Evolutionary conservation across 2,888 invertebrate genomes (phyloP), one percentile per base, ranked within the genome.

Genomic region (Apotomis capreana): DNA sequence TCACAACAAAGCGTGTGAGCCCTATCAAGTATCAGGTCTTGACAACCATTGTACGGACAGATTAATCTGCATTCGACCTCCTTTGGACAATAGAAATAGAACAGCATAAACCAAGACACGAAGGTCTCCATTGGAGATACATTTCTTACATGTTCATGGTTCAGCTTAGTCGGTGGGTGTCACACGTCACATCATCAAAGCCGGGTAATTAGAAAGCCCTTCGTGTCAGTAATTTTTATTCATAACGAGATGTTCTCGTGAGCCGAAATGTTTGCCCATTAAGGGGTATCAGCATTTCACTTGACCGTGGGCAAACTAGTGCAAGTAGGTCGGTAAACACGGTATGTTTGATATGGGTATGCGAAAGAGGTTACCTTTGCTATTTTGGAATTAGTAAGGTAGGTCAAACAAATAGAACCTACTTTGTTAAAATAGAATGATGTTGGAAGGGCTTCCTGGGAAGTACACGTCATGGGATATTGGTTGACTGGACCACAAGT

Each of bases 131-230:
- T 51, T 0, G 4, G 51, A n/a, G 13, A 62, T 44, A 68, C 15
- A 37, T 26, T 10, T 58, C n/a, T 52, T 36, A 61, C 12, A 4
- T 1, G 51, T 8, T 5, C 15, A 51, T 12, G 26, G 70, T 26
- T 61, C 40, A 62, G 36, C 6, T 62, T 57, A 52, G 3, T 12
- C 52, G 12, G 68, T 62, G 68, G 37, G 13, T 69, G 60, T 72
- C 60, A 71, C 57, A 71, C 75, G 77, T 76, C 76, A 76, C 79
- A 76, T 79, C 79, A 78, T 80, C 78, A 81, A 80, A 75, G 69
- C 75, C 59, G 68, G 75, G 78, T 80, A 82, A 84, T 85, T 84
- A 84, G 86, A 87, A 87, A 87, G 84, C 87, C 86, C 86, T 87
- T 77, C 75, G 75, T 77, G 76, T 74, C 75, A 61, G 69, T 65